Evolutionary conservation across 1,140 invertebrate genomes (phyloP), one percentile per base, ranked within the genome.

Genomic region (Drosophila micromelanica): DNA sequence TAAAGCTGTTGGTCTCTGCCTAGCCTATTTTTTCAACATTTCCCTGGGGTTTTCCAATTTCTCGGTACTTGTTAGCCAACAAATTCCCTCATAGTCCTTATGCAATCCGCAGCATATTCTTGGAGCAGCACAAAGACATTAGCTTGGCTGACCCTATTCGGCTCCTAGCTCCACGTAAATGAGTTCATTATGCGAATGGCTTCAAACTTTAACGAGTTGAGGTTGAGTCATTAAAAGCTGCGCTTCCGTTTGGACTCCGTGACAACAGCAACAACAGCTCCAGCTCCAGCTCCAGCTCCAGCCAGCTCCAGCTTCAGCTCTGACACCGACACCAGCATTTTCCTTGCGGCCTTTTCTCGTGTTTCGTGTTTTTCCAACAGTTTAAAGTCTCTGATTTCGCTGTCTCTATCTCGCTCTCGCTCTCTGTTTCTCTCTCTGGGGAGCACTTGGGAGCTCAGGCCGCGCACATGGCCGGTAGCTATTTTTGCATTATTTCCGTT

Each of bases 401-500:
- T 43, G 20, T 23, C 42, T 54, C 42, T 46, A 17, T 17, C 74
- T 11, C 13, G 20, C 20, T 30, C 3, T 37, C 17, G 13, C 11
- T 23, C 30, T 23, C 78, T 65, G 38, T 17, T 17, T 2, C 17
- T 17, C 12, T 51, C 78, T 73, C 78, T 65, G 38, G 73, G 86
- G 86, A 90, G 75, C 76, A 79, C 78, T 90, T 78, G 48, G 49
- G 48, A 37, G 46, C 30, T 27, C 54, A 52, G 54, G 52, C 27
- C 46, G 38, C 40, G 43, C 71, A 59, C 55, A 64, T 86, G 65
- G 81, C 87, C 87, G 68, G 73, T 65, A 90, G 87, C 87, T 78
- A 90, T 90, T 90, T 89, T 85, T 90, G 76, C 78, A 90, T 86
- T 76, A 90, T 90, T 81, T 90, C 72, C 78, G 74, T 77, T 67